Evolutionary conservation across 2,797 vertebrate species (phyloP), one percentile per base, ranked within the genome.

Genomic region (Protonibea diacanthus): DNA sequence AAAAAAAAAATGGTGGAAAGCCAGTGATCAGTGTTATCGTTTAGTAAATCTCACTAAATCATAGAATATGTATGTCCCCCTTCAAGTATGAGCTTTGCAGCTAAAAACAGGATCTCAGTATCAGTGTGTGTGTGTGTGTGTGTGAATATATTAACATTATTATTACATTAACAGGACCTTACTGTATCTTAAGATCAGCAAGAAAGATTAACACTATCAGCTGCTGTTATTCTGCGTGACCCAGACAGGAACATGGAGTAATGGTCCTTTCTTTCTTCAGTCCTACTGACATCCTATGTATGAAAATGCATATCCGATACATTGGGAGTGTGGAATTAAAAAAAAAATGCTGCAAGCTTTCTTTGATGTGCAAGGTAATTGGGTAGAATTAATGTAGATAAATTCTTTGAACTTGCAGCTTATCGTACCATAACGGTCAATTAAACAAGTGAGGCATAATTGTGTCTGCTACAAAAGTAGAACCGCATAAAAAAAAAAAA

Each of bases 321-420:
- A 75, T 52, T 2, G 18, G 60, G n/a, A 76, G 33, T 45, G 14
- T 75, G 48, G 72, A 81, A 70, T 76, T 38, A 33, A 83, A 33
- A 38, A 83, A 15, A 60, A 71, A 65, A 71, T 57, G 52, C 73
- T 74, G 65, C 27, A 18, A 77, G 76, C 40, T 61, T 58, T 68
- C 71, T 89, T 82, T 91, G 33, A 84, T 80, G 49, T 70, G 25
- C 9, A 57, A 84, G 76, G 78, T 87, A 89, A 91, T 88, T 86
- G 80, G 71, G 74, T 75, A 66, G 72, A 82, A 92, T 85, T 88
- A 86, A 90, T 89, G 78, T 40, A 75, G 81, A 88, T 79, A 80
- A 69, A 84, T 84, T 62, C 58, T 67, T 69, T 80, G 70, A 90
- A 83, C 81, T 83, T 70, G 73, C 78, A 80, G 57, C 59, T 81